Evolutionary conservation across 1,140 invertebrate genomes (phyloP).

Genomic region (Epicauta chinensis): DNA sequence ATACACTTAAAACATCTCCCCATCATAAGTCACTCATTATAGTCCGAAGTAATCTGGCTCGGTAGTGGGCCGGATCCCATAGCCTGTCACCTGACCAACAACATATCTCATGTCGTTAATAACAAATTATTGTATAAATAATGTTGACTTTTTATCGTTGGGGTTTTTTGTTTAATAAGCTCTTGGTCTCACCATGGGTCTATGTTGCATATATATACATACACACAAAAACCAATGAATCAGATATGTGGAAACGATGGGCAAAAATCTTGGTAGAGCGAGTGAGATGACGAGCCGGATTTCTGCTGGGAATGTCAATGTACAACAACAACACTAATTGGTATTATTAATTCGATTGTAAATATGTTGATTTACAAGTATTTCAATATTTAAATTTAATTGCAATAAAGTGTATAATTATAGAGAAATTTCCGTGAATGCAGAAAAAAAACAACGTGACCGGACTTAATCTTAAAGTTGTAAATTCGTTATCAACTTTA

Average conservation of each 20-base stretch:
- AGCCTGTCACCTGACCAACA: constrained; percentile 17
- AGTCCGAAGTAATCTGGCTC: constrained; percentile 13
- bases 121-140: constrained; percentile 26
- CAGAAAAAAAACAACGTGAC: constrained; percentile 1
- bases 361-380: constrained; percentile 13
- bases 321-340: constrained; percentile 11
- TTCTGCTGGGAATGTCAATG: constrained; percentile 6
- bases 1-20: constrained; percentile 25
- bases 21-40: constrained; percentile 35
- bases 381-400: constrained; percentile 3
- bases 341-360: constrained; percentile 16
- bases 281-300: no score
- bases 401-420: no score
- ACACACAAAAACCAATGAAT: constrained; percentile 5
- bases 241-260: not conserved
- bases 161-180: constrained; percentile 12
- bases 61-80: constrained; percentile 10
- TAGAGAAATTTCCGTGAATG: constrained; percentile 1
- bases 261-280: no score
- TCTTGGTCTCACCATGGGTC: not conserved
- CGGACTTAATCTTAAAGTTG: constrained; percentile 1
- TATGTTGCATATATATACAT: not conserved
- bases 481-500: no score
- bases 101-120: constrained; percentile 24
- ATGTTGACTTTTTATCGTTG: constrained; percentile 11